Conservation (phyloP, 2,888 invertebrate species). For the Calliscelio sp. region DNA sequence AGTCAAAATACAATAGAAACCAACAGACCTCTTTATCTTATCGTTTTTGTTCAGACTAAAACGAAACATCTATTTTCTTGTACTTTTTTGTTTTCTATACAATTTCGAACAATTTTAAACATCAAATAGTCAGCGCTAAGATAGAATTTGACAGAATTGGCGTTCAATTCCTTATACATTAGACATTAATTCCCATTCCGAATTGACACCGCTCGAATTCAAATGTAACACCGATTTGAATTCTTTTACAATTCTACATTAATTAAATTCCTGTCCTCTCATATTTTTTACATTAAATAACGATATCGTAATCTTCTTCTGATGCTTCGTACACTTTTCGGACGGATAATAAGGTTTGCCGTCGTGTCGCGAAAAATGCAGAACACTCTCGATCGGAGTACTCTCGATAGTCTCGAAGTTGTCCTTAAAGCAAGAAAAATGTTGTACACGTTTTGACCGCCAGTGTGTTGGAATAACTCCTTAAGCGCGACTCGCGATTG, state of each 20-base stretch:
- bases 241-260: slow-evolving; percentile 42
- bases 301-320: slow-evolving; percentile 27
- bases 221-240: slow-evolving; percentile 37
- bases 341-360: slow-evolving; percentile 61
- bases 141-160: slow-evolving; percentile 39
- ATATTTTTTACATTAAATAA: slow-evolving; percentile 21
- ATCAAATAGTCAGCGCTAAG: slow-evolving; percentile 8
- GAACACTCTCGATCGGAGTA: no score
- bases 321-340: slow-evolving; percentile 63
- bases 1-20: no score
- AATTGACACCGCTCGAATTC: slow-evolving; percentile 65
- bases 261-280: neutral
- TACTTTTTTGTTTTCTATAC: no score
- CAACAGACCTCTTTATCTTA: no score
- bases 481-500: slow-evolving; percentile 37
- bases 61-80: no score
- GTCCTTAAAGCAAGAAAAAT: slow-evolving; percentile 44
- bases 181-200: slow-evolving; percentile 38
- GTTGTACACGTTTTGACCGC: slow-evolving; percentile 57
- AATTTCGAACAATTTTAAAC: slow-evolving; percentile 16
- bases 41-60: no score
- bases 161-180: slow-evolving; percentile 46
- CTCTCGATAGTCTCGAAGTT: no score
- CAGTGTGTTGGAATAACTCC: slow-evolving; percentile 37
- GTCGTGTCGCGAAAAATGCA: slow-evolving; percentile 53